These are phyloP conservation scores for Agrochola lychnidis DNA, from an alignment of 2,888 invertebrate species.

Conservation along the genomic window DNA sequence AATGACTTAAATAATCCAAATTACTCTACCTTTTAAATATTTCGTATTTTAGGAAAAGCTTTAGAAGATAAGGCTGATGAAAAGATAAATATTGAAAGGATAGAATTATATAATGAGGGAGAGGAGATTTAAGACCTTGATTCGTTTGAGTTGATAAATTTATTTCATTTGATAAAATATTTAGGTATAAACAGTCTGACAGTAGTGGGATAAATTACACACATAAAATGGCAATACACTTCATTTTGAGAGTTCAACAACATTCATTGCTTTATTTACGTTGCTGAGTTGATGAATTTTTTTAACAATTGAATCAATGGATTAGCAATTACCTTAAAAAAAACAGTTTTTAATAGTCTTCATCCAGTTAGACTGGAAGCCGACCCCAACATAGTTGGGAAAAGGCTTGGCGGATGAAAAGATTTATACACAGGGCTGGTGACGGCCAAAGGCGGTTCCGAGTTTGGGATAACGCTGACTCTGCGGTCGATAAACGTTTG, in stretches of 20 bases:
- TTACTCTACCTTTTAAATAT: slow-evolving; percentile 45
- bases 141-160: background rate
- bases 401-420: background rate
- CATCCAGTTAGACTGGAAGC: background rate
- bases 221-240: background rate
- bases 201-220: background rate
- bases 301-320: background rate
- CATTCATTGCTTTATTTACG: background rate
- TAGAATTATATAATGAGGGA: slow-evolving; percentile 3
- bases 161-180: background rate
- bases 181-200: too few relatives aligned
- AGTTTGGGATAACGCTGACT: background rate
- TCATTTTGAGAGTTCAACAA: background rate
- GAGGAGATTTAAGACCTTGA: background rate
- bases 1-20: slow-evolving; percentile 50
- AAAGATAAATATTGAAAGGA: slow-evolving; percentile 27
- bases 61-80: slow-evolving; percentile 17
- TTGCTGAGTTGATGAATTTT: background rate
- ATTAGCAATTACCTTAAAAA: background rate
- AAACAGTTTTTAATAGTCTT: background rate
- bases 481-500: background rate
- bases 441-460: background rate
- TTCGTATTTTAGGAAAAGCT: slow-evolving; percentile 28
- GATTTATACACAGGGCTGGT: background rate
- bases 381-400: background rate